Conservation (phyloP, 2,797 vertebrate species). For the Acropternis orthonyx region DNA sequence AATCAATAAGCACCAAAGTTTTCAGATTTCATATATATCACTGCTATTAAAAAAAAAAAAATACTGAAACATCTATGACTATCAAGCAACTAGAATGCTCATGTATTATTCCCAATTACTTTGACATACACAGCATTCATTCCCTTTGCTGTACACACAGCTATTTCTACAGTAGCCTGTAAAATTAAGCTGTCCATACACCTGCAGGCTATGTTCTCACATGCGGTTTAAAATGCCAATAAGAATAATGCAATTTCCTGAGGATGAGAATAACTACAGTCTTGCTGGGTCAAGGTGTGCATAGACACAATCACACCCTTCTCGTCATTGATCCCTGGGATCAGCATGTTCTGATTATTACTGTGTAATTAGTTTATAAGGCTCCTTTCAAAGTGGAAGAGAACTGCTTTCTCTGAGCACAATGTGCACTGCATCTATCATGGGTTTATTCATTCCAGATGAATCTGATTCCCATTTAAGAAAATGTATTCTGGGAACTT, state of each 20-base stretch:
- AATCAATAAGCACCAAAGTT: background rate
- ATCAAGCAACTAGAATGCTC: background rate
- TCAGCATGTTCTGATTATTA: constrained; percentile 25
- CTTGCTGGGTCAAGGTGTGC: constrained; percentile 21
- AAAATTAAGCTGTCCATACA: constrained; percentile 7
- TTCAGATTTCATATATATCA: background rate
- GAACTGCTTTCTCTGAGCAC: background rate
- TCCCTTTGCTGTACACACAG: background rate
- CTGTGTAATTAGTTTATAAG: constrained; percentile 46
- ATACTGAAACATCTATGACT: background rate
- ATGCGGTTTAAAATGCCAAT: constrained; percentile 5
- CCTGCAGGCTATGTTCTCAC: background rate
- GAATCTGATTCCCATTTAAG: background rate
- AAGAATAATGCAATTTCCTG: constrained; percentile 20
- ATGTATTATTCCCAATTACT: background rate
- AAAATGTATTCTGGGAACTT: background rate
- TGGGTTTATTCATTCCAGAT: constrained; percentile 4
- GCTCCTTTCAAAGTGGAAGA: background rate
- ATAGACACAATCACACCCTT: constrained; percentile 4
- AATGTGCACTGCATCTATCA: background rate
- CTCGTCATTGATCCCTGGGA: constrained; percentile 5
- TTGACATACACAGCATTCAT: background rate
- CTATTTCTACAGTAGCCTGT: background rate
- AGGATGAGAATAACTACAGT: background rate
- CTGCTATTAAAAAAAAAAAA: background rate